These are phyloP conservation scores for Lasiommata megera DNA, from an alignment of 2,888 invertebrate genomes.

Conservation along the genomic window DNA sequence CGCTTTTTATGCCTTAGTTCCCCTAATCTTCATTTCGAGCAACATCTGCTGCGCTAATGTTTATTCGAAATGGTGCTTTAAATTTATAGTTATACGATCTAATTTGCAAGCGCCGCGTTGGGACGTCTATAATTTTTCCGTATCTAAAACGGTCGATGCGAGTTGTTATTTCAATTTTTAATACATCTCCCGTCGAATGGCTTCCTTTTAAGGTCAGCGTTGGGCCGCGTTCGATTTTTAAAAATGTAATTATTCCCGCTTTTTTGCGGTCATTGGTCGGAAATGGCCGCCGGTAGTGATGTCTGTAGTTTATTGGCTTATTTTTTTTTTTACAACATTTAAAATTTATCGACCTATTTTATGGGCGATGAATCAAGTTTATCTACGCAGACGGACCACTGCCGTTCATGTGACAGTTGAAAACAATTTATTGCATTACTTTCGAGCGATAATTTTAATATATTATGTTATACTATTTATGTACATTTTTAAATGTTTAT, in stretches of 20 bases:
- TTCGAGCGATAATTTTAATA: neutral
- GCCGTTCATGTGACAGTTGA: neutral
- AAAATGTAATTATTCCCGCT: conserved; percentile 48
- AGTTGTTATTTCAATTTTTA: conserved; percentile 74
- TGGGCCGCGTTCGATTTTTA: conserved; percentile 47
- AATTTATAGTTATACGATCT: conserved; percentile 66
- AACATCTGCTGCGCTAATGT: conserved; percentile 75
- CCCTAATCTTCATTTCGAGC: conserved; percentile 79
- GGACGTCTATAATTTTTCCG: conserved; percentile 56
- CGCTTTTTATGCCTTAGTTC: conserved; percentile 79
- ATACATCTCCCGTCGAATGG: conserved; percentile 65
- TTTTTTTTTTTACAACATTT: conserved; percentile 22
- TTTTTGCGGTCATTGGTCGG: conserved; percentile 54
- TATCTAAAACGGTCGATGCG: conserved; percentile 65
- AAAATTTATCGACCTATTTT: conserved; percentile 17
- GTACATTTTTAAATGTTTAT: too few species aligned
- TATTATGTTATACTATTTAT: too few species aligned
- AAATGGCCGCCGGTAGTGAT: conserved; percentile 31
- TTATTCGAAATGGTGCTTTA: conserved; percentile 75
- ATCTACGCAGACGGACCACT: neutral
- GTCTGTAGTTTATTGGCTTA: conserved; percentile 17
- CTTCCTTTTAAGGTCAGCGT: conserved; percentile 65
- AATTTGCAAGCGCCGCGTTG: conserved; percentile 57
- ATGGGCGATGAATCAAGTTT: conserved; percentile 16
- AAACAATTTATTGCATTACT: neutral